Base-by-base conservation (phyloP, 2,113 vertebrate species). In the Solenodon paradoxus region DNA sequence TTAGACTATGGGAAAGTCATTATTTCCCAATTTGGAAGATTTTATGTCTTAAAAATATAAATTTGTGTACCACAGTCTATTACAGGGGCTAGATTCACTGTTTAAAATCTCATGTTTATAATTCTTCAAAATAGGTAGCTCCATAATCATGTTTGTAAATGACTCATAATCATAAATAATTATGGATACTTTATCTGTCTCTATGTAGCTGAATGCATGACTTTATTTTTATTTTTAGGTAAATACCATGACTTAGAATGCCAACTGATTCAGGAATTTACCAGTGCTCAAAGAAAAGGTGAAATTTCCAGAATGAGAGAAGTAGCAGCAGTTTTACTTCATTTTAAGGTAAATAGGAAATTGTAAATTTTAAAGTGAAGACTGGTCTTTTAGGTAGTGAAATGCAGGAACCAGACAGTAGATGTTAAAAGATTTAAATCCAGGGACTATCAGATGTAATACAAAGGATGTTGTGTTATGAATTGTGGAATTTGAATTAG, bases 171-270 rank as follows among this genome's bases (percentile, higher is more conserved):
- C 30, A 3, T 35, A 49, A 30, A n/a, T 77, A 85, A 91, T 7
- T 68, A n/a, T 88, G 32, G 16, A 45, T 95, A 81, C 19, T 9
- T 88, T 82, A 6, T 68, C 35, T 93, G 15, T 16, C 7, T 91
- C 32, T 32, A 32, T 79, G 5, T 71, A 86, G 38, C 59, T 90
- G 32, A 53, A 55, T n/a, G n/a, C n/a, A n/a, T 95, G 63, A 68
- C 63, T 97, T 96, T 61, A 89, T 45, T 84, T 95, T 97, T 57
- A 40, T 96, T 35, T 95, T 53, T 97, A 99, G 99, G 99, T 99
- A 99, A 99, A 95, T 99, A 99, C 97, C 99, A 99, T n/a, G 99
- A 99, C 98, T 98, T 99, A 98, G 99, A 99, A 98, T 99, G 99
- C 88, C 99, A 99, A 97, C 97, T 99, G 97, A 99, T 99, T 98